These are phyloP conservation scores for Amphimallon solstitiale DNA, from an alignment of 2,888 invertebrate genomes.

Conservation along the genomic window DNA sequence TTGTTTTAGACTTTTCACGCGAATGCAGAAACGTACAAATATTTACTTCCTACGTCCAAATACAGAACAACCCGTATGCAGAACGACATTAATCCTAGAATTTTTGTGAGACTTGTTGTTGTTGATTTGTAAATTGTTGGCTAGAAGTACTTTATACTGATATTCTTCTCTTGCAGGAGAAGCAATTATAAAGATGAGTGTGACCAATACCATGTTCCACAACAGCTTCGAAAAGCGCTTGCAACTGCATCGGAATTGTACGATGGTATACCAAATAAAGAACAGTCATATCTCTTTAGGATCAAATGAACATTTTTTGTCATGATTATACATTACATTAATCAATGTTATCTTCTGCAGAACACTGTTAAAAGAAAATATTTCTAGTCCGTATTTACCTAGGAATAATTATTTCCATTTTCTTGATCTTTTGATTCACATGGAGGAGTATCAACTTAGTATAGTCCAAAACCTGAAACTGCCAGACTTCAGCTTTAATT, in stretches of 20 bases:
- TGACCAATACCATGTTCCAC: no score
- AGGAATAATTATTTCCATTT: slow-evolving; percentile 48
- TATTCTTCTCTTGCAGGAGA: background rate
- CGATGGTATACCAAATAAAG: no score
- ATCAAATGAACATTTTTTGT: no score
- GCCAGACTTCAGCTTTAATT: slow-evolving; percentile 44
- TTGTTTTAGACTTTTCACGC: slow-evolving; percentile 45
- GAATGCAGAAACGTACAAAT: slow-evolving; percentile 44
- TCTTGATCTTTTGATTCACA: slow-evolving; percentile 50
- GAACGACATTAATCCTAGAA: slow-evolving; percentile 14
- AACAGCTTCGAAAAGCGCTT: no score
- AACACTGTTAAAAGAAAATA: slow-evolving; percentile 30
- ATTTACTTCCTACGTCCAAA: slow-evolving; percentile 43
- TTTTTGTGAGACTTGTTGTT: background rate
- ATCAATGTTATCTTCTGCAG: slow-evolving; percentile 27
- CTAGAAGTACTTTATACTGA: background rate
- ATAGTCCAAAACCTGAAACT: slow-evolving; percentile 53
- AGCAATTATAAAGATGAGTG: background rate
- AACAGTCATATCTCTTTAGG: no score
- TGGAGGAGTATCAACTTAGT: slow-evolving; percentile 56
- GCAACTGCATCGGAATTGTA: no score
- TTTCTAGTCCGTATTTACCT: slow-evolving; percentile 41
- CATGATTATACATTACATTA: no score
- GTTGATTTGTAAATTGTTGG: background rate
- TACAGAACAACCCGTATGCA: slow-evolving; percentile 33